Evolutionary conservation across 1,140 invertebrate genomes (phyloP), one percentile per base, ranked within the genome.

Genomic region (Leptoteleia sp.): DNA sequence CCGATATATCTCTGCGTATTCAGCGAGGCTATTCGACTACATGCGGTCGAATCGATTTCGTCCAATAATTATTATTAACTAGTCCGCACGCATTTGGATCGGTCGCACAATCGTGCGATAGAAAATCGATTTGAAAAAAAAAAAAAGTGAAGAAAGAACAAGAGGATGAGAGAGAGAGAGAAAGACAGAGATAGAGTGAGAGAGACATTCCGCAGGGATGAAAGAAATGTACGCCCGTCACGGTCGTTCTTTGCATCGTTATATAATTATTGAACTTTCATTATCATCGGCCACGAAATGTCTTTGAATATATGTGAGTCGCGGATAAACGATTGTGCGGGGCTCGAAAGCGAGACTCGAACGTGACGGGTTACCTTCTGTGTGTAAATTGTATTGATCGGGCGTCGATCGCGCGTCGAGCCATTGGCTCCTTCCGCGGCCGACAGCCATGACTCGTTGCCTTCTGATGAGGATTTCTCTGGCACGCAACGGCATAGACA

Each of bases 1-100:
- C 76, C 65, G 83, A 85, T 85, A 84, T 68, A 76, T 59, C 33
- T 37, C 42, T 27, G 52, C 59, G 19, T 27, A 38, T 59, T 64
- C 54, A 50, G 6, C 40, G 12, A n/a, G 6, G 4, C 38, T 16
- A 17, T 35, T 0, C 2, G 11, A 37, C 19, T 8, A 6, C 16
- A 22, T 17, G 4, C n/a, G 7, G 9, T 54, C 11, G n/a, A 38
- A 1, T 6, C 11, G 7, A 29, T 40, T 43, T 57, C 38, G 22
- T 57, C 25, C 19, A 57, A 43, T 57, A 43, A 43, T 57, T 57
- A 27, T 59, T 59, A 45, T 45, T 45, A 59, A 59, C 55, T 59
- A 59, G 45, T 59, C 55, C 11, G 9, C 38, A 12, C 29, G 22
- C 27, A 47, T 47, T 45, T 48, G 11, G 43, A 62, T 27, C 42